Base-by-base conservation (phyloP, 2,113 vertebrate genomes). In the Takifugu bimaculatus region DNA sequence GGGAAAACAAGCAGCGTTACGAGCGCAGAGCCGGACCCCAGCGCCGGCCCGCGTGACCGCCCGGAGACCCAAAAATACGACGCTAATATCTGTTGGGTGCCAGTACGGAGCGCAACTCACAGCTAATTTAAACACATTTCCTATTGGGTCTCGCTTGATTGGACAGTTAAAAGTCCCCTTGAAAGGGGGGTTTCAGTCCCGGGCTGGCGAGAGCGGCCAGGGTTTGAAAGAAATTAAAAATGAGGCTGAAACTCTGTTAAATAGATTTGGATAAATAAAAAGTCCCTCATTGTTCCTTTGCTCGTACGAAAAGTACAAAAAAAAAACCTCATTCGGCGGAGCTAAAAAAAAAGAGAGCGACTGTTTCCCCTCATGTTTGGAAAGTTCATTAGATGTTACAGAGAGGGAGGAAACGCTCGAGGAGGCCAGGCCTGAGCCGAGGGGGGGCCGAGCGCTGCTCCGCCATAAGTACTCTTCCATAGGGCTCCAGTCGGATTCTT, bases 401-500 rank as follows among this genome's bases (percentile, higher is more conserved):
- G 74, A 85, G 81, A 80, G 39, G 54, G 78, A 75, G 77, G 68
- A 45, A 51, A 52, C 67, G 1, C 65, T 45, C 65, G 5, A 4
- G 57, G 59, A 52, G 69, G 60, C 42, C 47, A 51, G 64, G 69
- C 77, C 63, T 60, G 43, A 66, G 27, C 70, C 61, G 54, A 58
- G 60, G 59, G 63, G 62, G 64, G 65, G 49, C 47, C 57, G 70
- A 49, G 64, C n/a, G 48, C 65, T 48, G 54, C 43, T 84, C 43
- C 51, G 79, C 75, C 70, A 74, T 83, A 78, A 75, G 75, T 20
- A 20, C 20, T 84, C 43, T 51, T 80, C 75, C 70, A 74, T 83
- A 78, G 77, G 75, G 63, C 75, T 87, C 73, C 69, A 65, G 72
- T 80, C 63, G 66, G 70, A 73, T 65, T 74, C 69, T 70, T 60